A percentile compares a stretch with the other conserved stretches of the same genome.
phyloP scores from a whole-genome alignment of 2,888 invertebrate genomes.

The Trichopria drosophilae region DNA sequence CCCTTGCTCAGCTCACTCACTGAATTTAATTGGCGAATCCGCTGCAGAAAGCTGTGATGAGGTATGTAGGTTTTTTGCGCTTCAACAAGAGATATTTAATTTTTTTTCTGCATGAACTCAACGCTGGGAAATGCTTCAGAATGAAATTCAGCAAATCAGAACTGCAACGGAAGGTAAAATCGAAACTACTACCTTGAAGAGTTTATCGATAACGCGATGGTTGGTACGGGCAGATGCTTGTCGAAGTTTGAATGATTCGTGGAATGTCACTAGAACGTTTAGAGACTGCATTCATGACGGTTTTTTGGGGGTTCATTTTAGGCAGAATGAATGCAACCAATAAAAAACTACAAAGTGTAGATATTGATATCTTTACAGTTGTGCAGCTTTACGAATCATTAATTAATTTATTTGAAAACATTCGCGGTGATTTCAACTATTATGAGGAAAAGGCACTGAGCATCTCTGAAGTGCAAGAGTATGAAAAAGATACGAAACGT shows the following conservation, averaged over 20 bases:
- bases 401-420: conserved; percentile 4
- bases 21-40: conserved; percentile 38
- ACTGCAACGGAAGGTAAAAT: no score
- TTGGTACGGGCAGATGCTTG: conserved; percentile 27
- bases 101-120: conserved; percentile 40
- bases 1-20: conserved; percentile 39
- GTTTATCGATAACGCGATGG: conserved; percentile 28
- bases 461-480: conserved; percentile 15
- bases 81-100: conserved; percentile 38
- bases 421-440: conserved; percentile 12
- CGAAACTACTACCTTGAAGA: no score
- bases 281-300: conserved; percentile 16
- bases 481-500: conserved; percentile 2
- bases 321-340: conserved; percentile 23
- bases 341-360: conserved; percentile 18
- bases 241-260: conserved; percentile 21
- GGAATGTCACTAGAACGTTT: conserved; percentile 8
- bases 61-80: conserved; percentile 34
- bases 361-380: conserved; percentile 16
- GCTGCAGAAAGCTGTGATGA: conserved; percentile 37
- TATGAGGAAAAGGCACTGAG: conserved; percentile 20
- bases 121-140: conserved; percentile 34
- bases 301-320: conserved; percentile 26
- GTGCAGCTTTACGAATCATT: conserved; percentile 27
- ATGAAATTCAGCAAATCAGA: no score